Conservation (phyloP, 1,140 invertebrate genomes). For the Zaprionus inermis region DNA sequence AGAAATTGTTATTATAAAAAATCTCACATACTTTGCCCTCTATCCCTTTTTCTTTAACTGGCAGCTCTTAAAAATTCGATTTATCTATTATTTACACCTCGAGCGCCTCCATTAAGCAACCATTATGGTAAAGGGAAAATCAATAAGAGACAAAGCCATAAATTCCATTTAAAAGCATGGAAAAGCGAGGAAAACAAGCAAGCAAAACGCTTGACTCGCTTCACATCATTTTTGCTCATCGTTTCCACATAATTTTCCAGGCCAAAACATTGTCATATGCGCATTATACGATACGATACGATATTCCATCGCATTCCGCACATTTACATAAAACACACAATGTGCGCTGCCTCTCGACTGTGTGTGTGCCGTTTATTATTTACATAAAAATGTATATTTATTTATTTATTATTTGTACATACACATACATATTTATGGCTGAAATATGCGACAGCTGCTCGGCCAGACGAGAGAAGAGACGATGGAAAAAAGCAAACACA, state of each 20-base stretch:
- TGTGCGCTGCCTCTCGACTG: not conserved
- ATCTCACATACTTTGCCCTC: not conserved
- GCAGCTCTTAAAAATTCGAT: not conserved
- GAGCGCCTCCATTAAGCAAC: not conserved
- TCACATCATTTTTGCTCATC: constrained; percentile 52
- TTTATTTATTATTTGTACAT: constrained; percentile 53
- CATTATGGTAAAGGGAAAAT: constrained; percentile 38
- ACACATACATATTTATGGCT: constrained; percentile 42
- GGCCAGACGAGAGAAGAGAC: constrained; percentile 39
- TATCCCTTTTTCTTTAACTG: not conserved
- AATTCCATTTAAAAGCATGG: constrained; percentile 29
- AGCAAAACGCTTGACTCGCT: constrained; percentile 31
- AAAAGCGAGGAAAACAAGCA: not conserved
- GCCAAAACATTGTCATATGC: constrained; percentile 42
- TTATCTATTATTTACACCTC: constrained; percentile 40
- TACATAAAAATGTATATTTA: constrained; percentile 57
- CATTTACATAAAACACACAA: constrained; percentile 47
- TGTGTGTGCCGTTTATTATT: constrained; percentile 40
- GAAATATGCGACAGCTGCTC: constrained; percentile 51
- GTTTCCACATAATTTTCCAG: constrained; percentile 61
- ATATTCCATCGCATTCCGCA: constrained; percentile 19
- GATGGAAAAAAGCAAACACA: constrained; percentile 10
- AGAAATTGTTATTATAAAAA: not conserved
- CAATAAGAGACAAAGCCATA: constrained; percentile 31
- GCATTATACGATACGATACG: constrained; percentile 21